Evolutionary conservation across 2,888 invertebrate genomes (phyloP), one percentile per base, ranked within the genome.

Genomic region (Schizotus pectinicornis): DNA sequence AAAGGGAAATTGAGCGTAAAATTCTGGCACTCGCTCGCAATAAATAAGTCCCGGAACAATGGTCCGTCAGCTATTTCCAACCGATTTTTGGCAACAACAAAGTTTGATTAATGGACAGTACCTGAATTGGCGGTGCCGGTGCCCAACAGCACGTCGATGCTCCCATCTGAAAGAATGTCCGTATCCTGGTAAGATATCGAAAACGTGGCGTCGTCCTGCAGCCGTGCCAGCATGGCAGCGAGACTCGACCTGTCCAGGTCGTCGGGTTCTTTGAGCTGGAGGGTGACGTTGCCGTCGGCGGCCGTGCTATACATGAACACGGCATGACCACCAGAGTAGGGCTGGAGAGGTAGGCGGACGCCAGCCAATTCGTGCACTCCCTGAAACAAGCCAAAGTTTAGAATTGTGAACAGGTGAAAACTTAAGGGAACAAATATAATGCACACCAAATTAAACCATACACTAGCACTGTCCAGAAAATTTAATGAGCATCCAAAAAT

Each of bases 101-200:
- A 22, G n/a, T 22, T 13, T n/a, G 7, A 22, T 41, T 11, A 32
- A 45, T 35, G 48, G 11, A 9, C 22, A 57, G 67, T 66, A 78
- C 78, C 77, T 69, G 77, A 73, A 56, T 75, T 86, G 61, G 87
- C 85, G 51, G 87, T 86, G 8, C 76, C 77, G 30, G 76, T 71
- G 7, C 76, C 75, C 67, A 89, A 86, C 66, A 90, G 82, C 72
- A 90, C 82, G 77, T 79, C 79, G 53, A 80, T 80, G 63, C 78
- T 77, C 34, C 79, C 79, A 61, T 90, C 90, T 43, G 88, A 88
- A 55, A 90, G 82, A 75, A 90, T 85, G 73, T 89, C 89, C 30
- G 89, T 86, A 80, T 90, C 90, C 75, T 89, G 88, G 80, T 89
- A 89, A 65, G 89, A 87, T 74, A 88, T 86, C 68, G 88, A 88